A percentile compares a stretch with the other conserved stretches of the same genome.
Conservation (phyloP, 2,888 invertebrate species). For the Lepidonotus clava region DNA sequence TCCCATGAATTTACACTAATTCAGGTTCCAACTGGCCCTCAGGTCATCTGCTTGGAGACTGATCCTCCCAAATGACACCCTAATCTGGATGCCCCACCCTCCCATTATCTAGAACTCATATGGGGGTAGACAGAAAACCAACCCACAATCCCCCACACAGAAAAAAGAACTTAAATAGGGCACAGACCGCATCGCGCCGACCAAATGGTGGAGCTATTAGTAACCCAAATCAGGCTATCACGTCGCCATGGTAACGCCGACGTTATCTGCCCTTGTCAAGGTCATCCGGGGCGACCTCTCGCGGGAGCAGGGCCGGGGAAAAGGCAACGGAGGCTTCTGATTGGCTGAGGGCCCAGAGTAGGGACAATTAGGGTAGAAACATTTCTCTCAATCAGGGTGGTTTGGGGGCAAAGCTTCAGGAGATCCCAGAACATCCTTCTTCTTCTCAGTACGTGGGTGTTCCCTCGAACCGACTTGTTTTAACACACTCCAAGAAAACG, state of each 20-base stretch:
- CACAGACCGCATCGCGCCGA: background rate
- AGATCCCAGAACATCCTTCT: no score
- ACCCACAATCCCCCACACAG: background rate
- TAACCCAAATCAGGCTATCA: conserved; percentile 11
- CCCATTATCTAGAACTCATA: background rate
- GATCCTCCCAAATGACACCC: background rate
- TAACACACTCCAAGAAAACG: no score
- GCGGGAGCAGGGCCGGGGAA: background rate
- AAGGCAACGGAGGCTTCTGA: background rate
- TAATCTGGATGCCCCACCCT: background rate
- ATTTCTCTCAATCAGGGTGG: no score
- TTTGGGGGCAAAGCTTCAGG: no score
- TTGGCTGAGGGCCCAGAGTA: background rate
- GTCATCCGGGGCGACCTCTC: conserved; percentile 2
- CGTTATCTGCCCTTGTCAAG: conserved; percentile 1
- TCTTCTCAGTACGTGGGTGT: no score
- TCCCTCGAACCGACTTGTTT: no score
- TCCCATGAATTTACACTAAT: no score
- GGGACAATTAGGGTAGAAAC: no score
- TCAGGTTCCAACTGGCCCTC: no score
- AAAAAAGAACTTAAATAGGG: background rate
- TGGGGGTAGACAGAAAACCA: no score
- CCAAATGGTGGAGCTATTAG: conserved; percentile 2
- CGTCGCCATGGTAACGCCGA: background rate
- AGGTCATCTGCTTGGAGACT: no score